These are phyloP conservation scores for Sesamia nonagrioides DNA, from an alignment of 1,140 invertebrate genomes.

Conservation along the genomic window DNA sequence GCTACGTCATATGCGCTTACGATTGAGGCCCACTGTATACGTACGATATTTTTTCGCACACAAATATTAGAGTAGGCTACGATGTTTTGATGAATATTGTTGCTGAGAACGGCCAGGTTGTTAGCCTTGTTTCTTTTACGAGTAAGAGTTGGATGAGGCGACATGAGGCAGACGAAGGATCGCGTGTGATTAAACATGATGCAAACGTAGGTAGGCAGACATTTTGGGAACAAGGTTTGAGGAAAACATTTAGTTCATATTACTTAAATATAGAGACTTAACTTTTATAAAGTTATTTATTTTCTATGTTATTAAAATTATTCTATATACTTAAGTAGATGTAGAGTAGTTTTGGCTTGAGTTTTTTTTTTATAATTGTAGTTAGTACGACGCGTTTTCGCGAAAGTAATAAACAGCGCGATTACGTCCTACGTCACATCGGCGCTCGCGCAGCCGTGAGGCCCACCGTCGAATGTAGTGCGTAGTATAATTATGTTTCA, in stretches of 20 bases:
- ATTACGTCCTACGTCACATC: slow-evolving; percentile 17
- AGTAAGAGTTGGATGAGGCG: slow-evolving; percentile 9
- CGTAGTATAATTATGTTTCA: slow-evolving; percentile 16
- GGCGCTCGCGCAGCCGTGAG: slow-evolving; percentile 15
- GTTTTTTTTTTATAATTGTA: background rate
- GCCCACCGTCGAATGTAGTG: slow-evolving; percentile 14
- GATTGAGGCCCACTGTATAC: slow-evolving; percentile 26
- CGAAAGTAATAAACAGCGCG: slow-evolving; percentile 18
- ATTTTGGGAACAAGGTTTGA: background rate
- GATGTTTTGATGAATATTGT: slow-evolving; percentile 32
- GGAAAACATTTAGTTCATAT: background rate
- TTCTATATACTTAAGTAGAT: too few relatives aligned
- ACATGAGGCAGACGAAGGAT: background rate
- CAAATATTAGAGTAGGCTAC: slow-evolving; percentile 29
- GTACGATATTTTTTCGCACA: slow-evolving; percentile 33
- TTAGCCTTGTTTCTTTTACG: slow-evolving; percentile 9
- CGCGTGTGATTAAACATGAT: background rate
- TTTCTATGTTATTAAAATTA: too few relatives aligned
- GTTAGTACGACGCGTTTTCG: background rate
- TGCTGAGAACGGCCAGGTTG: slow-evolving; percentile 27
- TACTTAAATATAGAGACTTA: too few relatives aligned
- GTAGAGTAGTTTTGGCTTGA: background rate
- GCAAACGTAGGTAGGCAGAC: background rate
- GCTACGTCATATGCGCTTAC: slow-evolving; percentile 7
- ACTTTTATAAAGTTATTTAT: too few relatives aligned